Conservation (phyloP, 1,140 invertebrate species). For the Drosophila triauraria region DNA sequence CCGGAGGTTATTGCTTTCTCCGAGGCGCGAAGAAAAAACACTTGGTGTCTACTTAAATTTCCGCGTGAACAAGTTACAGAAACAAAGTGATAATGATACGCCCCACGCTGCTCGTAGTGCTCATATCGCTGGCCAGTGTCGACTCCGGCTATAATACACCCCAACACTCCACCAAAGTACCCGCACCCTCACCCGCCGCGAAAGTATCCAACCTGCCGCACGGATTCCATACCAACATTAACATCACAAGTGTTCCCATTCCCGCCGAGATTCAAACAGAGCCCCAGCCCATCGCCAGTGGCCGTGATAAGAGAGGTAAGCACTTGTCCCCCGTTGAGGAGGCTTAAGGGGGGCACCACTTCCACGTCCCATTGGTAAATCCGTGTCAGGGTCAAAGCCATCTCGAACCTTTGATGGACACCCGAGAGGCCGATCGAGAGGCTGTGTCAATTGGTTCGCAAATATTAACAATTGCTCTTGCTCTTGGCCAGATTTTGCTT, state of each 20-base stretch:
- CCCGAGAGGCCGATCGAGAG: conserved; percentile 36
- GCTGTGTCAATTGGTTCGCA: conserved; percentile 61
- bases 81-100: conserved; percentile 66
- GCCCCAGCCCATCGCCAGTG: conserved; percentile 25
- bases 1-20: conserved; percentile 47
- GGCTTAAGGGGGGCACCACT: conserved; percentile 7
- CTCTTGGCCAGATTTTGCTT: conserved; percentile 56
- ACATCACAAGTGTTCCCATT: conserved; percentile 6
- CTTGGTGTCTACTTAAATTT: conserved; percentile 31
- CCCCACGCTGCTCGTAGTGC: conserved; percentile 53
- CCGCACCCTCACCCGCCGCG: conserved; percentile 2
- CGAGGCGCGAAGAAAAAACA: conserved; percentile 27
- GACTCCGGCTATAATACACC: conserved; percentile 70
- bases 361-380: conserved; percentile 40
- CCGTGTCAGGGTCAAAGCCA: conserved; percentile 65
- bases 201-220: conserved; percentile 34
- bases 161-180: conserved; percentile 11
- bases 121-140: conserved; percentile 69
- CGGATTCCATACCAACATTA: conserved; percentile 25
- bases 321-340: conserved; percentile 22
- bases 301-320: conserved; percentile 75
- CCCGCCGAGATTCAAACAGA: conserved; percentile 3
- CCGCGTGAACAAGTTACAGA: conserved; percentile 16
- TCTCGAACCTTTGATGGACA: conserved; percentile 22
- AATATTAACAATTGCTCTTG: conserved; percentile 75